Base-by-base conservation (phyloP, 2,113 vertebrate species). In the Amphiprion ocellaris region DNA sequence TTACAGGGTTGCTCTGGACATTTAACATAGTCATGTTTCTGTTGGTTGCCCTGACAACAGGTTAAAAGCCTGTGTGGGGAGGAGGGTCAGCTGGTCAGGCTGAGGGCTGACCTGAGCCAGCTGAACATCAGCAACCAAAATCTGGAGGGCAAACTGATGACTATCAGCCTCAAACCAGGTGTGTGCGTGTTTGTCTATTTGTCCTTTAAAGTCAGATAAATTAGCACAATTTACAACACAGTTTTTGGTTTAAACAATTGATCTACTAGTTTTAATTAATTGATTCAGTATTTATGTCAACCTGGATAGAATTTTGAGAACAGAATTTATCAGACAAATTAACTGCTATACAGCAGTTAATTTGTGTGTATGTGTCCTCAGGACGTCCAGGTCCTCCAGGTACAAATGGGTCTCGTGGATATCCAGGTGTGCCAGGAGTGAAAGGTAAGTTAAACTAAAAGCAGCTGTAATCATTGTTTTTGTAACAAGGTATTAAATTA, bases 151-250 rank as follows among this genome's bases (percentile, higher is more conserved):
- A 86, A 70, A 69, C 14, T 94, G 69, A 62, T 47, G 1, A 46
- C 5, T 60, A 82, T 93, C 28, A 83, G 39, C 74, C 73, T 49
- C 47, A 62, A 3, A 37, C 17, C 87, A 90, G 91, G 92, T 93
- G 21, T 17, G 21, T 53, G 3, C 7, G 14, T 14, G 41, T 44
- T 44, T 55, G 21, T 24, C 28, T n/a, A n/a, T 56, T 26, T 58
- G 17, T 14, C 30, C 30, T 30, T 30, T 5, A 5, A 49, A 15
- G 4, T 2, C 33, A 37, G 46, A 30, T 2, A 37, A 37, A 37
- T 37, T 9, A 9, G 33, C 33, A 33, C 33, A 37, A 10, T 37
- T 37, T 37, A 37, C 8, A 9, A 37, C 33, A 37, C 30, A 30
- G 30, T 30, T 30, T 6, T 30, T 30, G 30, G 30, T 30, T 30